Conservation (phyloP, 2,797 vertebrate species). For the Emys orbicularis region DNA sequence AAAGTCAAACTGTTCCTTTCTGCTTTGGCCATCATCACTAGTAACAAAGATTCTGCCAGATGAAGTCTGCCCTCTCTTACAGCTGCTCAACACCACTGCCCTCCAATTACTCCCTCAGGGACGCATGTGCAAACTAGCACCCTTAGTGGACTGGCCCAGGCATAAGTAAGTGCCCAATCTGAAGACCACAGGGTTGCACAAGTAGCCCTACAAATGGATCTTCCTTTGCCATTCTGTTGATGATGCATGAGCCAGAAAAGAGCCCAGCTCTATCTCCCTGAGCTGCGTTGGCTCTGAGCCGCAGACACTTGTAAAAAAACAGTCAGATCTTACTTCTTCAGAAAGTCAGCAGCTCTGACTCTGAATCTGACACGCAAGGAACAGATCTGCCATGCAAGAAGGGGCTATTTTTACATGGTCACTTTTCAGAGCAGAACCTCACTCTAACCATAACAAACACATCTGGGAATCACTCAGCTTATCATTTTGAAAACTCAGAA, state of each 20-base stretch:
- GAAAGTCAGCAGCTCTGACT: not conserved
- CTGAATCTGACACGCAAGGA: not conserved
- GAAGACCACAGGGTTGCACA: conserved; percentile 5
- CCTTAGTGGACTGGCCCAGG: not conserved
- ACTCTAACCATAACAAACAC: not conserved
- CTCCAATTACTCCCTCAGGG: not conserved
- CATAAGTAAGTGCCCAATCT: not conserved
- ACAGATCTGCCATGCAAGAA: conserved; percentile 3
- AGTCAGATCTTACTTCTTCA: not conserved
- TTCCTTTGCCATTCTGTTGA: not conserved
- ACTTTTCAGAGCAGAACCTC: not conserved
- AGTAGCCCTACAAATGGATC: not conserved
- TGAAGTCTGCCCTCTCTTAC: not conserved
- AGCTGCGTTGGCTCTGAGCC: not conserved
- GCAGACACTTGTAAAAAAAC: not conserved
- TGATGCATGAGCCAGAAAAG: not conserved
- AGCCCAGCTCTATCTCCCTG: not conserved
- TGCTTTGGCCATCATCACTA: not conserved
- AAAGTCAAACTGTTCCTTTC: conserved; percentile 14
- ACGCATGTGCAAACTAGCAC: not conserved
- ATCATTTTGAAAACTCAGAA: not conserved
- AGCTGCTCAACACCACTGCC: not conserved
- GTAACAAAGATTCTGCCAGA: conserved; percentile 39
- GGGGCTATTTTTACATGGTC: not conserved
- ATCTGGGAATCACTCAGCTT: not conserved